Base-by-base conservation (phyloP, 2,797 vertebrate genomes). In the Bradypodion pumilum region DNA sequence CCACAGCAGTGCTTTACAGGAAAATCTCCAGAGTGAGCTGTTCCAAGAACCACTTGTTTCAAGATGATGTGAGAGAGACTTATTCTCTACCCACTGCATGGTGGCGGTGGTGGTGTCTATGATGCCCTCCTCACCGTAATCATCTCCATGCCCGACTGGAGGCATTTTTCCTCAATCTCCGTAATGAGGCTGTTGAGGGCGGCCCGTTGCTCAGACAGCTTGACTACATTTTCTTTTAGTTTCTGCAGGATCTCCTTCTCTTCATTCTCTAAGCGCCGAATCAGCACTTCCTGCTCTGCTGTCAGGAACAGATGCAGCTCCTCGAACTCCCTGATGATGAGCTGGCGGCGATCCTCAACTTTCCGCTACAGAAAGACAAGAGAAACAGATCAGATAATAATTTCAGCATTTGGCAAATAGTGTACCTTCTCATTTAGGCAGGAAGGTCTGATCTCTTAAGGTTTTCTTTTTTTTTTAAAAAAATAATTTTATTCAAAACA, bases 221-320 rank as follows among this genome's bases (percentile, higher is more conserved):
- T 94, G 1, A 96, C 97, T 85, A 97, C 97, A 85, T 98, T 97
- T 89, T 97, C 97, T 5, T 97, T 97, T 84, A 98, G 94, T 6
- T 96, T 96, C 90, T 97, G 98, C 80, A 98, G 95, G 90, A 97
- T 97, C 37, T 97, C 93, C 0, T 96, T 94, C 81, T 98, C 97
- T 90, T 98, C 97, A 0, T 97, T 97, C 94, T 98, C 98, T 89
- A 98, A 96, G 79, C 97, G 96, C 73, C 96, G 96, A 88, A 98
- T 96, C 88, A 98, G 92, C 66, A 97, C 90, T 89, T 97, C 97
- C 94, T 98, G 97, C 83, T 98, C 97, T 88, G 98, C 97, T 87
- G 97, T 97, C 73, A 98, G 95, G 83, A 97, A 95, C 94, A 97
- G 96, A 88, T 98, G 98, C 80, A 98, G 95, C 92, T 98, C 97